Base-by-base conservation (phyloP, 2,888 invertebrate species). In the Sarcophaga subvicina region DNA sequence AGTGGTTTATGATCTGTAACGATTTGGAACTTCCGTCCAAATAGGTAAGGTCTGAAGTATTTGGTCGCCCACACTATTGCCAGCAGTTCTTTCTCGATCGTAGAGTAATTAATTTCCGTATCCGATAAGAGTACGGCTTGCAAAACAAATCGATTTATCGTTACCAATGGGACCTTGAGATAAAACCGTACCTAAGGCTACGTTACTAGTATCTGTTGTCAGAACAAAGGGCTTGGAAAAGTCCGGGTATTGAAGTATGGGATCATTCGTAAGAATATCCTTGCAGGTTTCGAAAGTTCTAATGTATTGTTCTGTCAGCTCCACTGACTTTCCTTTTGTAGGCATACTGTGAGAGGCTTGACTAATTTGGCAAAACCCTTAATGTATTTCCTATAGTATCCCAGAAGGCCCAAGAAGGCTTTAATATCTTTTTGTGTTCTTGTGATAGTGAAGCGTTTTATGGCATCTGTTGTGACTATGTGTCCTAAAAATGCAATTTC, bases 261-360 rank as follows among this genome's bases (percentile, higher is more conserved):
- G n/a, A n/a, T n/a, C n/a, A n/a, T n/a, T n/a, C n/a, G 27, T 27
- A 27, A 90, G 22, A 11, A 81, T 12, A 2, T 80, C 67, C 71
- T 88, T 89, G 45, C 87, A 83, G 4, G 37, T 60, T 63, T 89
- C 81, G 37, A 89, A 88, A 27, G 80, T 17, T 20, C 66, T 54
- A 54, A 27, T 47, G 20, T 76, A 86, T 8, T 22, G 20, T 22
- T 79, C 1, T 3, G 54, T 49, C n/a, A 84, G 5, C 10, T 63
- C 45, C 2, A 86, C 49, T 14, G 11, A 20, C 2, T 8, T 17
- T 14, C 80, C 80, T 59, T 84, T 80, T n/a, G 62, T 88, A 88
- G 66, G 10, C 72, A 73, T 63, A 81, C 20, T 6, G 88, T 89
- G 1, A 83, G 25, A 6, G 88, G 87, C 70, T 80, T 86, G 4